phyloP scores from a whole-genome alignment of 2,797 vertebrate genomes.

The Lepus oiostolus region DNA sequence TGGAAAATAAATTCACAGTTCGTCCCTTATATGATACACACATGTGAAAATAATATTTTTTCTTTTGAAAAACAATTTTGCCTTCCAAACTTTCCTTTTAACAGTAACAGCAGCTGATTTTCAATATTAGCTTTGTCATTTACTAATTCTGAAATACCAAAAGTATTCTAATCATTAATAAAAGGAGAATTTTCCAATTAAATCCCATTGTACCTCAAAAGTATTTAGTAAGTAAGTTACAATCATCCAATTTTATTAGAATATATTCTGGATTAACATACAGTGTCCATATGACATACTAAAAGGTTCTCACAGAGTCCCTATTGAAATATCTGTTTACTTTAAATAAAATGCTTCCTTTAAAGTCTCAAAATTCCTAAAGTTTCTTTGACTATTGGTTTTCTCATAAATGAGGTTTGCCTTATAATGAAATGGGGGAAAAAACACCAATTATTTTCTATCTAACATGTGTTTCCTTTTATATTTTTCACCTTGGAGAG shows the following conservation, averaged over 20 bases:
- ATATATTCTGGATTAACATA: constrained; percentile 22
- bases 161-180: background rate
- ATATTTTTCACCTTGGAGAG: background rate
- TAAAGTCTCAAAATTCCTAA: background rate
- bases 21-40: background rate
- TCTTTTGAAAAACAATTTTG: constrained; percentile 21
- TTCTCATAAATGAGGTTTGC: background rate
- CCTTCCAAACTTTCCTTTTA: constrained; percentile 17
- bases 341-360: background rate
- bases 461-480: background rate
- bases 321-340: background rate
- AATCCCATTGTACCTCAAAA: background rate
- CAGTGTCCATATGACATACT: background rate
- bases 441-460: background rate
- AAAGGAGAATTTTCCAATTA: background rate
- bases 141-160: background rate
- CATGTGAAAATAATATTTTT: background rate
- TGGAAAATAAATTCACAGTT: constrained; percentile 40
- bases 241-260: background rate
- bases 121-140: background rate
- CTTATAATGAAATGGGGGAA: background rate
- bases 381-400: background rate
- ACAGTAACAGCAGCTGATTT: constrained; percentile 3
- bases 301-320: background rate
- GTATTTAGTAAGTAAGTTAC: background rate